Percentiles rank a stretch among this genome's conserved stretches.
These are phyloP conservation scores for Calephelis nemesis DNA, from an alignment of 1,140 invertebrate genomes.

Conservation along the genomic window DNA sequence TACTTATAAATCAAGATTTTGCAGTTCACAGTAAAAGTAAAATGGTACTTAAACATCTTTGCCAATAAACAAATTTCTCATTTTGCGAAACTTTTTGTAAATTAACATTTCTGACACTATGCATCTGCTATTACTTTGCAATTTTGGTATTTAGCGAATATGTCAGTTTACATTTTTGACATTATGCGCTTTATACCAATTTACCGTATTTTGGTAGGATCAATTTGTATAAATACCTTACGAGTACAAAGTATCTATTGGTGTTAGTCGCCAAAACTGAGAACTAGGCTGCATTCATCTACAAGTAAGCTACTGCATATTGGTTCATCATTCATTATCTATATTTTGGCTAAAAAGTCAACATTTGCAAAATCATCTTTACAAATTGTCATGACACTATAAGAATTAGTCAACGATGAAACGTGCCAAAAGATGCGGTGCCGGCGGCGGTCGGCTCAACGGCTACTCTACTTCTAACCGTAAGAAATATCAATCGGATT, in stretches of 20 bases:
- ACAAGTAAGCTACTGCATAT: conserved; percentile 77
- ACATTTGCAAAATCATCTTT: conserved; percentile 76
- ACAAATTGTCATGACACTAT: conserved; percentile 78
- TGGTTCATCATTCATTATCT: conserved; percentile 77
- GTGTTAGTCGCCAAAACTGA: conserved; percentile 76
- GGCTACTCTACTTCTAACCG: conserved; percentile 45
- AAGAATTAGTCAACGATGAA: conserved; percentile 76
- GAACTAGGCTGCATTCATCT: conserved; percentile 75
- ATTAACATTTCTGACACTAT: neutral
- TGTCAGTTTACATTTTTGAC: neutral
- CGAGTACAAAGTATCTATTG: conserved; percentile 75
- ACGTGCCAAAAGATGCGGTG: conserved; percentile 52
- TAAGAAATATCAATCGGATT: conserved; percentile 61
- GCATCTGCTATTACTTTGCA: neutral
- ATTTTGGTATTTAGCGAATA: neutral
- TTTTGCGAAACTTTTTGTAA: neutral
- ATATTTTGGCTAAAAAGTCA: conserved; percentile 79
- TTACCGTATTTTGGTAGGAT: conserved; percentile 63
- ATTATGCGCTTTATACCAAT: conserved; percentile 3
- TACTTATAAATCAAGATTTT: no score
- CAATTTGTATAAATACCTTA: conserved; percentile 76
- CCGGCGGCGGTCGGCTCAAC: conserved; percentile 51
- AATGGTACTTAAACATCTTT: no score
- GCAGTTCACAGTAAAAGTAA: no score
- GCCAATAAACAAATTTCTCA: no score